Evolutionary conservation across 2,113 vertebrate species (phyloP).

Genomic region (Natator depressus): DNA sequence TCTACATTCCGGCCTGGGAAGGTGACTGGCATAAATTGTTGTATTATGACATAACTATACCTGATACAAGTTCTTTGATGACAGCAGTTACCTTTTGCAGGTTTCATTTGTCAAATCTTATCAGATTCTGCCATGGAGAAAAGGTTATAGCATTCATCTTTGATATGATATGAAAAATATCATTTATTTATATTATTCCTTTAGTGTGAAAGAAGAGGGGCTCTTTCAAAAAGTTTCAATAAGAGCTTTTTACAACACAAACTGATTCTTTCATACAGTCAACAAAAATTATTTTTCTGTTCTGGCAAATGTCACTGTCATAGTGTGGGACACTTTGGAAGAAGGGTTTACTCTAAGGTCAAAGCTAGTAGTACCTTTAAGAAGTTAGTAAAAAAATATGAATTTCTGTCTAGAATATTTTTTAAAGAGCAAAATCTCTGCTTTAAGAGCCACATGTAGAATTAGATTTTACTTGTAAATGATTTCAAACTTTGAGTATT

Average conservation of each 20-base stretch:
- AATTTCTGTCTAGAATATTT: neutral
- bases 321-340: neutral
- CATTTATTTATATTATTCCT: neutral
- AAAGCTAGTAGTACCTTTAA: neutral
- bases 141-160: constrained; percentile 60
- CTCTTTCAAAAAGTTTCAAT: neutral
- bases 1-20: neutral
- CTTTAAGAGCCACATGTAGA: neutral
- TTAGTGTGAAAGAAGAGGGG: neutral
- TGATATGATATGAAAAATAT: neutral
- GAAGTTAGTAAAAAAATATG: neutral
- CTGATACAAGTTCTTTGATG: constrained; percentile 42
- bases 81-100: constrained; percentile 43
- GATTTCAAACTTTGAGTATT: neutral
- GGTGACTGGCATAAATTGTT: constrained; percentile 36
- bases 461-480: neutral
- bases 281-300: neutral
- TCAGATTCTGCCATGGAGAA: constrained; percentile 28
- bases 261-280: neutral
- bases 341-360: neutral
- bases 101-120: constrained; percentile 58
- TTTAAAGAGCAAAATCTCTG: neutral
- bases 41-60: neutral
- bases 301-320: neutral
- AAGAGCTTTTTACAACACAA: neutral